Evolutionary conservation across 2,113 vertebrate genomes (phyloP).

Genomic region (Centropus unirufus): DNA sequence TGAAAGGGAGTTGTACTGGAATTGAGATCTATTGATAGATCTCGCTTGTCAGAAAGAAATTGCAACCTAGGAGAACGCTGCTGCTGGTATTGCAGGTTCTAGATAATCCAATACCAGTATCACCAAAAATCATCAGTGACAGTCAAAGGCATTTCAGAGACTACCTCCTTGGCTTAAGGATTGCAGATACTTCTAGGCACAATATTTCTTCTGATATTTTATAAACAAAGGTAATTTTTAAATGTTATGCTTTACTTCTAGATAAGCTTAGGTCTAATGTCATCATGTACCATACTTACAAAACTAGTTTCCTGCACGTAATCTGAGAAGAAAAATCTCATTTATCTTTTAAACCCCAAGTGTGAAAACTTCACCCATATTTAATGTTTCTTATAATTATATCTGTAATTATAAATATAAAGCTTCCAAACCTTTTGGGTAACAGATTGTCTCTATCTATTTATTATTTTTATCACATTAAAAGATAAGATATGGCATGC

Average conservation of each 20-base stretch:
- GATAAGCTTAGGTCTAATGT: background rate
- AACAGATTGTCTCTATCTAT: slow-evolving; percentile 27
- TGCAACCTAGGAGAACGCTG: background rate
- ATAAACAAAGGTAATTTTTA: background rate
- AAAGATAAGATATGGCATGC: background rate
- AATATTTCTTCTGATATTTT: background rate
- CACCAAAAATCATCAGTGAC: background rate
- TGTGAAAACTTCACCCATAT: slow-evolving; percentile 8
- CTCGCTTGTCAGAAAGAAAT: background rate
- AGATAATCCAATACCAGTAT: background rate
- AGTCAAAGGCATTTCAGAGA: background rate
- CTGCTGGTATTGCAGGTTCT: background rate
- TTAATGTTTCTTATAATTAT: slow-evolving; percentile 45
- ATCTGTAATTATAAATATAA: slow-evolving; percentile 20
- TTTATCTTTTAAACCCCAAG: slow-evolving; percentile 15
- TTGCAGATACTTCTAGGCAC: background rate
- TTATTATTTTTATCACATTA: slow-evolving; percentile 28
- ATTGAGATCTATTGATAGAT: background rate
- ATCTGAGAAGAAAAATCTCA: slow-evolving; percentile 4
- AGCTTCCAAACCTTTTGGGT: background rate
- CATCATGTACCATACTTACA: background rate
- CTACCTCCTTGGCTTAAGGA: background rate
- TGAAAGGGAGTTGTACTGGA: background rate
- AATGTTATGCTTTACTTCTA: background rate
- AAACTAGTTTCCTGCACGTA: background rate